Percentiles rank a stretch among this genome's conserved stretches.
Conservation (phyloP, 30 jellyfish, hydroid and myxozoan species). For the Cassiopea andromeda region DNA sequence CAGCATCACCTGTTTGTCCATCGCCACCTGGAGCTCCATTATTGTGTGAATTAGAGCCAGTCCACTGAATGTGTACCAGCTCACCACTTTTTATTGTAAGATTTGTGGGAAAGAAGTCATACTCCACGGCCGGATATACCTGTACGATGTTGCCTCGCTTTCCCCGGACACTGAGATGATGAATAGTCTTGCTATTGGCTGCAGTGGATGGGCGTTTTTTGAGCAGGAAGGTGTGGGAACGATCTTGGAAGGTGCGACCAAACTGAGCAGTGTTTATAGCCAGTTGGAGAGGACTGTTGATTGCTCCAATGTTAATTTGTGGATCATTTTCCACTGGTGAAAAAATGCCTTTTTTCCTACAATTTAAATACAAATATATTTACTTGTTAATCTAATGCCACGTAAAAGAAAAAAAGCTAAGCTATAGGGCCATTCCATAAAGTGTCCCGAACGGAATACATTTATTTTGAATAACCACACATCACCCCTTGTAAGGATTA, state of each 20-base stretch:
- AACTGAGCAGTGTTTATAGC: slow-evolving; percentile 98
- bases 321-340: slow-evolving; percentile 96
- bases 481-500: too few species aligned
- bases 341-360: slow-evolving; percentile 55
- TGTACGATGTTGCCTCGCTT: slow-evolving; percentile 90
- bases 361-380: too few species aligned
- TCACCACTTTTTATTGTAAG: slow-evolving; percentile 71
- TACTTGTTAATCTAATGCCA: too few species aligned
- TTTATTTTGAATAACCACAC: too few species aligned
- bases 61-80: slow-evolving; percentile 90
- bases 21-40: slow-evolving; percentile 94
- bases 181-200: slow-evolving; percentile 53
- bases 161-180: slow-evolving; percentile 80
- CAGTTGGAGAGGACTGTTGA: slow-evolving; percentile 77
- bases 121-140: slow-evolving; percentile 97
- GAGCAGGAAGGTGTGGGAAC: slow-evolving; percentile 82
- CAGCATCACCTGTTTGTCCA: slow-evolving; percentile 98
- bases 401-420: too few species aligned
- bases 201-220: slow-evolving; percentile 59
- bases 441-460: too few species aligned
- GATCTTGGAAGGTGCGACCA: slow-evolving; percentile 98
- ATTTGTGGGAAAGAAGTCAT: slow-evolving; percentile 92
- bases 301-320: slow-evolving; percentile 79
- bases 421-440: too few species aligned
- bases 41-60: slow-evolving; percentile 96